phyloP scores from a whole-genome alignment of 2,888 invertebrate genomes.

The Thecocarcelia acutangulata region DNA sequence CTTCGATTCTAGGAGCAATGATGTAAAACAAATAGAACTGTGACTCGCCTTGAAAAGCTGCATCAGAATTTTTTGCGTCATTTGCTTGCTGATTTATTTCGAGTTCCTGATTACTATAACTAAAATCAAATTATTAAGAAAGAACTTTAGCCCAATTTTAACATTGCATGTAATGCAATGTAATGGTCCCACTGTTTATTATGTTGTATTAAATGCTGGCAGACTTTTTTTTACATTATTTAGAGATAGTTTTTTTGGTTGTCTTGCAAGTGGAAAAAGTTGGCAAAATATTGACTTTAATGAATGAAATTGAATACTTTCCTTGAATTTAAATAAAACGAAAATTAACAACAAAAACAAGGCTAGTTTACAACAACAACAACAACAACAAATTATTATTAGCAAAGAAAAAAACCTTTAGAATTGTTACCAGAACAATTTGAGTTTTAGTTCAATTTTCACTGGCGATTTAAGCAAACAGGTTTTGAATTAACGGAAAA shows the following conservation, averaged over 20 bases:
- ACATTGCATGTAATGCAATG: too few relatives aligned
- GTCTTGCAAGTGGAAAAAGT: slow-evolving; percentile 15
- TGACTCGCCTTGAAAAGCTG: too few relatives aligned
- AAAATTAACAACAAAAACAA: slow-evolving; percentile 46
- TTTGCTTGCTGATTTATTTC: too few relatives aligned
- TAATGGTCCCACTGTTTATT: slow-evolving; percentile 18
- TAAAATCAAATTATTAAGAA: too few relatives aligned
- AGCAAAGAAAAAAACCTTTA: slow-evolving; percentile 17
- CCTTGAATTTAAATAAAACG: slow-evolving; percentile 56
- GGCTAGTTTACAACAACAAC: not conserved
- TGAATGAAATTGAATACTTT: slow-evolving; percentile 58
- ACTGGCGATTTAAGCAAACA: slow-evolving; percentile 40
- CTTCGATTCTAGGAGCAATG: too few relatives aligned
- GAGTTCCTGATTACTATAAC: too few relatives aligned
- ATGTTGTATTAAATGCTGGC: slow-evolving; percentile 21
- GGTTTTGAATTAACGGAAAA: slow-evolving; percentile 7
- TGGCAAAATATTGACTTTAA: slow-evolving; percentile 59
- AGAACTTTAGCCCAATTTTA: too few relatives aligned
- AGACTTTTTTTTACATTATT: not conserved
- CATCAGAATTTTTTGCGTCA: too few relatives aligned
- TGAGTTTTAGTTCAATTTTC: slow-evolving; percentile 52
- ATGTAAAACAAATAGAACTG: too few relatives aligned
- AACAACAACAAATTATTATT: too few relatives aligned
- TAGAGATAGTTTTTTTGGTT: slow-evolving; percentile 6
- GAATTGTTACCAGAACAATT: slow-evolving; percentile 1